These are phyloP conservation scores for Chiloscyllium plagiosum DNA, from an alignment of 2,113 vertebrate species.

Conservation along the genomic window DNA sequence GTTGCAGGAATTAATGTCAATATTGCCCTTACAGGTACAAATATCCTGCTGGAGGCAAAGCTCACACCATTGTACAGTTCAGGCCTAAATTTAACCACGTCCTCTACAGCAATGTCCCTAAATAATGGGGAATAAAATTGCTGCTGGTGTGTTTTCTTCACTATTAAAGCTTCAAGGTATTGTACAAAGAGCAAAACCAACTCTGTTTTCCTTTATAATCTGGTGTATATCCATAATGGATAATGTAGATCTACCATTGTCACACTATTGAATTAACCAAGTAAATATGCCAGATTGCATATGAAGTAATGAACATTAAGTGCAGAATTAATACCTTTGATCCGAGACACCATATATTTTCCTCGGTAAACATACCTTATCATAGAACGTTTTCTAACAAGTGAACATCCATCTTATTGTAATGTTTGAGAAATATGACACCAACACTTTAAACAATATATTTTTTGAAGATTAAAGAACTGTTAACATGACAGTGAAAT, in stretches of 20 bases:
- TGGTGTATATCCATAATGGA: no score
- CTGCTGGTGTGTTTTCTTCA: no score
- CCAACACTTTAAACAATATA: neutral
- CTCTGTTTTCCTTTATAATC: no score
- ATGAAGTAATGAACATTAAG: neutral
- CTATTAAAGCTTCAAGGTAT: no score
- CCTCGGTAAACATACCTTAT: neutral
- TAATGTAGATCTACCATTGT: neutral
- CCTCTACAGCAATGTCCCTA: no score
- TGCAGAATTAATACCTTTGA: neutral
- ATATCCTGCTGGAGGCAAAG: no score
- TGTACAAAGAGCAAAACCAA: no score
- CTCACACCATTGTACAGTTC: no score
- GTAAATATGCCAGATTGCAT: neutral
- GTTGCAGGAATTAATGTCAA: no score
- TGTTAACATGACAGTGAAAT: neutral
- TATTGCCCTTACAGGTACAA: no score
- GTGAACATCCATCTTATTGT: neutral
- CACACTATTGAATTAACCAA: neutral
- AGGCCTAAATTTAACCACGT: no score
- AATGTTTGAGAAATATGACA: neutral
- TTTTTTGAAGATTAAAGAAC: conserved; percentile 20
- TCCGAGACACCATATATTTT: neutral
- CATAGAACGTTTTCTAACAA: neutral
- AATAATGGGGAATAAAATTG: no score